Percentiles rank a stretch among this genome's conserved stretches.
These are phyloP conservation scores for Sternotherus odoratus DNA, from an alignment of 2,797 vertebrate genomes.

Conservation along the genomic window DNA sequence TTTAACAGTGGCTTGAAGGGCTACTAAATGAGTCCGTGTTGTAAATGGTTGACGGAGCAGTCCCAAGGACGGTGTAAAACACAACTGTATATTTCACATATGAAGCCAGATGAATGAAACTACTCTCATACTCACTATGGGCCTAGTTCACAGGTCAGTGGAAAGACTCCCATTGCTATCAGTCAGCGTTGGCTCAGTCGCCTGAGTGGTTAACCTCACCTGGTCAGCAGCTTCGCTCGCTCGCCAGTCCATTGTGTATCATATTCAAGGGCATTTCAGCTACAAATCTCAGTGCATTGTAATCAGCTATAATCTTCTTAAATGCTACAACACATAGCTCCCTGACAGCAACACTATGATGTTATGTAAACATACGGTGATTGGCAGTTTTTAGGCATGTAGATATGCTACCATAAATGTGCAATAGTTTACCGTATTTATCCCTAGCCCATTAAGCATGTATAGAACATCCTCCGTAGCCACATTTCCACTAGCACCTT, in stretches of 20 bases:
- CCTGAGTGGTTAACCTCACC: neutral
- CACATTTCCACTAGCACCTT: constrained; percentile 89
- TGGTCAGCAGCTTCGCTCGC: neutral
- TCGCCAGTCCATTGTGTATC: neutral
- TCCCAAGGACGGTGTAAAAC: neutral
- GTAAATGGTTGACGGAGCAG: neutral
- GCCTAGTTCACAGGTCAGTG: neutral
- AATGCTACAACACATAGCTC: neutral
- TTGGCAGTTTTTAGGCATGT: neutral
- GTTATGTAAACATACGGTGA: neutral
- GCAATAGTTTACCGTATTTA: constrained; percentile 85
- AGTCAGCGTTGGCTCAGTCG: neutral
- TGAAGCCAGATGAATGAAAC: neutral
- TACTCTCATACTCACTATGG: neutral
- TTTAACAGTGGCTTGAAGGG: neutral
- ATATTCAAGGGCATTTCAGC: neutral
- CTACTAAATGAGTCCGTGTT: neutral
- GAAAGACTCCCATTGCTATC: neutral
- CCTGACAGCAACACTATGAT: neutral
- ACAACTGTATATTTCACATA: neutral
- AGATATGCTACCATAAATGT: constrained; percentile 23
- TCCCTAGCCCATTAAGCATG: constrained; percentile 89
- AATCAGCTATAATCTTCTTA: neutral
- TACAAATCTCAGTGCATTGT: rapidly evolving
- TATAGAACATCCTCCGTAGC: constrained; percentile 90